Conservation (phyloP, 2,888 invertebrate species). For the Tuberolachnus salignus region DNA sequence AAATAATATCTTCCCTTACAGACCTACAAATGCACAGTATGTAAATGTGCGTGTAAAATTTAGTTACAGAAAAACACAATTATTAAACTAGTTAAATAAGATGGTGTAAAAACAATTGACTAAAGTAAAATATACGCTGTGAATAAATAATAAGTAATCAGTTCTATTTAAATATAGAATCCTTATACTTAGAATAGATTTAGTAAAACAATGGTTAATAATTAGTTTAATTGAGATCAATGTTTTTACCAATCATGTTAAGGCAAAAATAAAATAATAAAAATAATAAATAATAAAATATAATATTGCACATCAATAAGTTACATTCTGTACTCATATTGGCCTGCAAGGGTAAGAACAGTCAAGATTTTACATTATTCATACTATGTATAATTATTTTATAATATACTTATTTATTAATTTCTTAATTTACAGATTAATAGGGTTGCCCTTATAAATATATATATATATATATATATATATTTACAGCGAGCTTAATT, state of each 20-base stretch:
- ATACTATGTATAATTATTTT: slow-evolving; percentile 51
- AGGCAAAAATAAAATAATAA: neutral
- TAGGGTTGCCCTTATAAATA: slow-evolving; percentile 47
- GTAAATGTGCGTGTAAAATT: slow-evolving; percentile 13
- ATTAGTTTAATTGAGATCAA: slow-evolving; percentile 43
- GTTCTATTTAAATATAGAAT: slow-evolving; percentile 4
- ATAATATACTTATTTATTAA: slow-evolving; percentile 45
- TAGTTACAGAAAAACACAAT: neutral
- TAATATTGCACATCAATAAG: neutral
- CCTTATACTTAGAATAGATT: slow-evolving; percentile 19
- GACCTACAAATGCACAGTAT: slow-evolving; percentile 21
- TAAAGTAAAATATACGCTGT: slow-evolving; percentile 17
- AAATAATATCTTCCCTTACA: slow-evolving; percentile 32
- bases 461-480: slow-evolving; percentile 52
- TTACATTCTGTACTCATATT: neutral
- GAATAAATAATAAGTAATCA: slow-evolving; percentile 7
- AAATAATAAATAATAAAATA: slow-evolving; percentile 5
- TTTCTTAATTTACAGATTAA: slow-evolving; percentile 50
- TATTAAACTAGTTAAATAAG: neutral
- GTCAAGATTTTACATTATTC: slow-evolving; percentile 44
- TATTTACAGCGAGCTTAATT: slow-evolving; percentile 52
- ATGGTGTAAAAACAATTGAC: slow-evolving; percentile 22
- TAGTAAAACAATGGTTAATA: slow-evolving; percentile 42
- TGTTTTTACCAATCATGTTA: slow-evolving; percentile 34
- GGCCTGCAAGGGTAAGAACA: slow-evolving; percentile 17